A percentile compares a stretch with the other conserved stretches of the same genome.
Evolutionary conservation across 2,888 invertebrate genomes (phyloP).

Genomic region (Sphecodes monilicornis): DNA sequence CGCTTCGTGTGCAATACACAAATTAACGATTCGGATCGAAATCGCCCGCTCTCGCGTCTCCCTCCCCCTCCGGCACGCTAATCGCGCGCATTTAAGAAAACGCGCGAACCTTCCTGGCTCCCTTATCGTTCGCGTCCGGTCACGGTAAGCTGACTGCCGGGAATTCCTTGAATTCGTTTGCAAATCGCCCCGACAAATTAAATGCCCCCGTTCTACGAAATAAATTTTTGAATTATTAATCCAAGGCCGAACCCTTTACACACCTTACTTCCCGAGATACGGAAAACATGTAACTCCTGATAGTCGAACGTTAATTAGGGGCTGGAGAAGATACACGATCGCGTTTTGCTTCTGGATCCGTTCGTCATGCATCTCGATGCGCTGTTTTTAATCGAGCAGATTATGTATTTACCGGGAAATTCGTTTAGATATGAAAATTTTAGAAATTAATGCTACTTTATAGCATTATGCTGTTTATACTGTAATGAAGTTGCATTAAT

Average conservation of each 20-base stretch:
- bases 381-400: neutral
- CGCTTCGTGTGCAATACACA: constrained; percentile 66
- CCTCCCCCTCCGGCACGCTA: constrained; percentile 25
- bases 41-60: constrained; percentile 16
- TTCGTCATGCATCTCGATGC: neutral
- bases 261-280: neutral
- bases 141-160: constrained; percentile 32
- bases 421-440: neutral
- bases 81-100: constrained; percentile 55
- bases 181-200: neutral
- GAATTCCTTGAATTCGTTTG: constrained; percentile 24
- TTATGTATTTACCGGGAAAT: neutral
- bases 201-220: neutral
- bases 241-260: neutral
- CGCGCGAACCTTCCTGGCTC: constrained; percentile 32
- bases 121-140: constrained; percentile 41
- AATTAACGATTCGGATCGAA: constrained; percentile 70
- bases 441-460: neutral
- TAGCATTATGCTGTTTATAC: too few species aligned
- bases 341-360: neutral
- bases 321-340: neutral
- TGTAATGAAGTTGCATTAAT: neutral
- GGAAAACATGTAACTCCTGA: neutral
- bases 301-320: neutral
- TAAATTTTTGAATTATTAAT: neutral